These are phyloP conservation scores for Meliscaeva auricollis DNA, from an alignment of 2,888 invertebrate genomes.

Conservation along the genomic window DNA sequence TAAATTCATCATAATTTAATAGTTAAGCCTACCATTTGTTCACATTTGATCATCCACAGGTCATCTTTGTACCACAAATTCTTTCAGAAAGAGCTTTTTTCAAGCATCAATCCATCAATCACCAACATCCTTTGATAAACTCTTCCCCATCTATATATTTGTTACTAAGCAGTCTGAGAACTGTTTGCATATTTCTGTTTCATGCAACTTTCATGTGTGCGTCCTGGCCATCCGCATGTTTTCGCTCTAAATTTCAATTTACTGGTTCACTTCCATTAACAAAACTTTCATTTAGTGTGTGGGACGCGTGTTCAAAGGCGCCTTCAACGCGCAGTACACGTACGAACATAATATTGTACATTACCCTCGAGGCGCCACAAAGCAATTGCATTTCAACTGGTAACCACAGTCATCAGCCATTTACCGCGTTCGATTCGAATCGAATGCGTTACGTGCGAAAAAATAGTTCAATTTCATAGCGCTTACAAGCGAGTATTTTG, in stretches of 20 bases:
- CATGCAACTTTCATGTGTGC: neutral
- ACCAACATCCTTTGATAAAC: too few species aligned
- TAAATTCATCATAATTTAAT: too few species aligned
- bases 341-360: slow-evolving; percentile 40
- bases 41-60: too few species aligned
- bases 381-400: slow-evolving; percentile 63
- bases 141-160: too few species aligned
- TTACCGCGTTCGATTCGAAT: slow-evolving; percentile 59
- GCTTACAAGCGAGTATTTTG: neutral
- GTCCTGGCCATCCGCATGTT: neutral
- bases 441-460: slow-evolving; percentile 64
- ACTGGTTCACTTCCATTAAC: slow-evolving; percentile 60
- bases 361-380: slow-evolving; percentile 45
- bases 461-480: slow-evolving; percentile 36
- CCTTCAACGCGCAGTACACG: slow-evolving; percentile 56
- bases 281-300: slow-evolving; percentile 60
- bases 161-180: too few species aligned
- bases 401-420: slow-evolving; percentile 46
- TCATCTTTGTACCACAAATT: too few species aligned
- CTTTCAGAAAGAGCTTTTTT: too few species aligned
- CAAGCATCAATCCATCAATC: too few species aligned
- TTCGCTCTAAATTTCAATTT: slow-evolving; percentile 71
- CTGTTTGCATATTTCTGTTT: neutral
- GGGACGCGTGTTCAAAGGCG: slow-evolving; percentile 65
- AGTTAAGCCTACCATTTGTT: too few species aligned